Evolutionary conservation across 92 coral and sea anemone genomes (phyloP), one percentile per base, ranked within the genome.

Genomic region (Epizoanthus scotinus): DNA sequence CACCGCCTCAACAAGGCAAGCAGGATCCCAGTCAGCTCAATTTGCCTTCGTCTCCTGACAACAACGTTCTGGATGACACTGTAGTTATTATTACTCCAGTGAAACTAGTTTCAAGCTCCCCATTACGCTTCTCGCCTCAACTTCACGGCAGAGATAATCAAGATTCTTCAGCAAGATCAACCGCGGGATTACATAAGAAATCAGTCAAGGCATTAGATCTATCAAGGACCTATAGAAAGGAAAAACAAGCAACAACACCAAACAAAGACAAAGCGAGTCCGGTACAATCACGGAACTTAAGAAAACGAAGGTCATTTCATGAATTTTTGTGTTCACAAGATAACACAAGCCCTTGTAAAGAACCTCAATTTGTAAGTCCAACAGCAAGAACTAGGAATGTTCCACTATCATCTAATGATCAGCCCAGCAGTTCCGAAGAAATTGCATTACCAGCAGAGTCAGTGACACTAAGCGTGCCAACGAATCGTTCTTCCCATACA

Each of bases 41-140:
- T 27, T 57, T 13, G 21, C 68, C 81, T 36, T 75, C 81, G 19
- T 58, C 81, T 15, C 57, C 81, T 38, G 81, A 57, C 8, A 75
- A 40, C 61, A 14, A 14, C 2, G 26, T 67, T 6, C 81, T 13
- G 8, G 81, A 75, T 40, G 81, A 75, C 40, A 59, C 59, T 17
- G 81, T 38, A 21, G 22, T 17, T 14, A 21, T 59, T 40, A 75
- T 75, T 59, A 75, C 81, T 36, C 81, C 81, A 36, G 81, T 59
- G 67, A 75, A 75, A 12, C 81, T 38, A 60, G 67, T 59, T 75
- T 21, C 81, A 27, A 8, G 36, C 42, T 75, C 79, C 3, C 79
- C 65, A 56, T 19, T 20, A 3, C 25, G 21, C 15, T 73, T 19
- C 25, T 75, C 81, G n/a, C 40, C 68, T 21, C n/a, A 36, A 26